Conservation (phyloP, 2,797 vertebrate genomes). For the Bufotes viridis region DNA sequence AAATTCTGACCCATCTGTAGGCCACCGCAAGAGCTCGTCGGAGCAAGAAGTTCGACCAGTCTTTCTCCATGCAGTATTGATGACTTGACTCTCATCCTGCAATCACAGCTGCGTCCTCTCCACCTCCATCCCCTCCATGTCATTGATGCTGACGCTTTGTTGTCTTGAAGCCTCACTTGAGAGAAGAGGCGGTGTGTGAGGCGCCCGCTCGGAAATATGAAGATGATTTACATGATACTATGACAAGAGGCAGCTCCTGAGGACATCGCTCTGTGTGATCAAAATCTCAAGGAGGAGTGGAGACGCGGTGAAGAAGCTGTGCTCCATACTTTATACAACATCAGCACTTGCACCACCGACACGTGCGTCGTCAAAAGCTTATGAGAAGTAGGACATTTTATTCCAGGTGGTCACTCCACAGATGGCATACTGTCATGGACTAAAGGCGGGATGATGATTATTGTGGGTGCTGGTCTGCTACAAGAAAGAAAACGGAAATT, state of each 20-base stretch:
- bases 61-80: no score
- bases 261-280: neutral
- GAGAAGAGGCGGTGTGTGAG: neutral
- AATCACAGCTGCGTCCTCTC: neutral
- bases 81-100: neutral
- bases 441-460: no score
- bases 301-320: neutral
- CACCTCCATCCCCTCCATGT: neutral
- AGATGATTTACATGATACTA: conserved; percentile 4
- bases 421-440: no score
- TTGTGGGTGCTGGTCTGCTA: no score
- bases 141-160: neutral
- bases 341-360: no score
- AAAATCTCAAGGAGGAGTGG: neutral
- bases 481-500: no score
- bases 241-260: neutral
- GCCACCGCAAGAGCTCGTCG: no score
- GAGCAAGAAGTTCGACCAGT: no score
- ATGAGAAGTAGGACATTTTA: no score
- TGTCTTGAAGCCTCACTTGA: neutral
- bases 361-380: no score
- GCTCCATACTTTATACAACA: neutral
- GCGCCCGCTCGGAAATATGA: neutral
- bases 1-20: no score
- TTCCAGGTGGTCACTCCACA: no score